These are phyloP conservation scores for Noctua pronuba DNA, from an alignment of 2,888 invertebrate species.

Conservation along the genomic window DNA sequence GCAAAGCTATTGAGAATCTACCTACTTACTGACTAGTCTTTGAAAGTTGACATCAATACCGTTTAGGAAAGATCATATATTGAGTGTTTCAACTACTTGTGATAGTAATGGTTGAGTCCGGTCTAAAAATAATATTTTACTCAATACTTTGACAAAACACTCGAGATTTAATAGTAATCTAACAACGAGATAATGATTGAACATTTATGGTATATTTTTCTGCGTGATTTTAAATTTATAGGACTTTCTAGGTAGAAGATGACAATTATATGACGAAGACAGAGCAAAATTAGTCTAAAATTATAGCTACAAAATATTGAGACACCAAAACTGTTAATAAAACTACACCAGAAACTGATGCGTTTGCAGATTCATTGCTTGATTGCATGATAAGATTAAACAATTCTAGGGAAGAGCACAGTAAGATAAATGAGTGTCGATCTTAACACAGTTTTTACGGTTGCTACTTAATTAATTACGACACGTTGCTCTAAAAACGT, in stretches of 20 bases:
- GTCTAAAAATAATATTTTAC: background rate
- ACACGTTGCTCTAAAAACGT: slow-evolving; percentile 24
- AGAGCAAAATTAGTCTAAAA: background rate
- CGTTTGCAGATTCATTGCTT: slow-evolving; percentile 1
- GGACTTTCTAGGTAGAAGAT: slow-evolving; percentile 1
- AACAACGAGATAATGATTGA: background rate
- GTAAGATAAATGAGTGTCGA: background rate
- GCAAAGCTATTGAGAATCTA: slow-evolving; percentile 4
- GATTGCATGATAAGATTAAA: slow-evolving; percentile 18
- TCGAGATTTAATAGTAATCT: background rate
- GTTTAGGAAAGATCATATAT: slow-evolving; percentile 14
- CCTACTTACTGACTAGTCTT: background rate
- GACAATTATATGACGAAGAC: too few species aligned
- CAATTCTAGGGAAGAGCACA: background rate
- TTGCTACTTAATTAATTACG: slow-evolving; percentile 10
- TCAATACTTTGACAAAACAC: background rate
- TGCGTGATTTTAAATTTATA: background rate
- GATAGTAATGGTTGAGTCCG: background rate
- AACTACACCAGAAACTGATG: slow-evolving; percentile 2
- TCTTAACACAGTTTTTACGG: slow-evolving; percentile 33
- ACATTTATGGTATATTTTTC: background rate
- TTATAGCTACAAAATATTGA: background rate
- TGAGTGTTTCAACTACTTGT: background rate
- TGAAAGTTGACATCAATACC: slow-evolving; percentile 13
- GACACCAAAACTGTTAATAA: background rate